A percentile compares a stretch with the other conserved stretches of the same genome.
phyloP scores from a whole-genome alignment of 1,140 invertebrate genomes.

The Choristoneura fumiferana region DNA sequence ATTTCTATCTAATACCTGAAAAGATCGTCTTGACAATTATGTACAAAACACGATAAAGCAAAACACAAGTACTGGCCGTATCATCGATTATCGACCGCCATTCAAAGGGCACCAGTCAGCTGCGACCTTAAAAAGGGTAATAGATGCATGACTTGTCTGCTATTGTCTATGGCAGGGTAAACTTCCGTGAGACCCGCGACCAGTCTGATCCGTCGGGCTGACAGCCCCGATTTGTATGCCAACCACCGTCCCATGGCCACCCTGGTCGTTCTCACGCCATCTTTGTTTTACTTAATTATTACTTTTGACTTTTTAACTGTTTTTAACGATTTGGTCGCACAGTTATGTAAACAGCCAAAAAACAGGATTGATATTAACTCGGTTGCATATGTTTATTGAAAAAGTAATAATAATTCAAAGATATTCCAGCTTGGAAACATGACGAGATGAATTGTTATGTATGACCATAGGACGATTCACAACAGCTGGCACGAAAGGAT shows the following conservation, averaged over 20 bases:
- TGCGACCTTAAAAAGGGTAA: constrained; percentile 65
- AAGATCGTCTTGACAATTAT: too few species aligned
- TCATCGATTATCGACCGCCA: constrained; percentile 43
- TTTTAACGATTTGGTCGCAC: background rate
- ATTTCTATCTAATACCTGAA: too few species aligned
- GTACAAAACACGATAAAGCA: background rate
- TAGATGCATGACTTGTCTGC: constrained; percentile 69
- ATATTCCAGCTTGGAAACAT: too few species aligned
- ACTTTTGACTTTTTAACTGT: constrained; percentile 54
- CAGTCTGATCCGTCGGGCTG: constrained; percentile 26
- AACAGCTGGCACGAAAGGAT: too few species aligned
- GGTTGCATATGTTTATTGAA: too few species aligned
- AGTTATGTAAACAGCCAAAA: constrained; percentile 3
- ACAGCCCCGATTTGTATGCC: constrained; percentile 74
- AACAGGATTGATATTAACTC: too few species aligned
- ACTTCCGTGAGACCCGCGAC: constrained; percentile 66
- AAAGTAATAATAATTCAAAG: too few species aligned
- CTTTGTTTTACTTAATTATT: constrained; percentile 70
- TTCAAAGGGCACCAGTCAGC: constrained; percentile 53
- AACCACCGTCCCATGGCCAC: constrained; percentile 51
- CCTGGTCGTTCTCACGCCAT: constrained; percentile 69
- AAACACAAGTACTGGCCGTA: constrained; percentile 24
- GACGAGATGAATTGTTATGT: too few species aligned
- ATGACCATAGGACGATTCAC: too few species aligned
- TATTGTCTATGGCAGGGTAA: constrained; percentile 68